These are phyloP conservation scores for Columba guinea DNA, from an alignment of 2,797 vertebrate genomes.

Conservation along the genomic window DNA sequence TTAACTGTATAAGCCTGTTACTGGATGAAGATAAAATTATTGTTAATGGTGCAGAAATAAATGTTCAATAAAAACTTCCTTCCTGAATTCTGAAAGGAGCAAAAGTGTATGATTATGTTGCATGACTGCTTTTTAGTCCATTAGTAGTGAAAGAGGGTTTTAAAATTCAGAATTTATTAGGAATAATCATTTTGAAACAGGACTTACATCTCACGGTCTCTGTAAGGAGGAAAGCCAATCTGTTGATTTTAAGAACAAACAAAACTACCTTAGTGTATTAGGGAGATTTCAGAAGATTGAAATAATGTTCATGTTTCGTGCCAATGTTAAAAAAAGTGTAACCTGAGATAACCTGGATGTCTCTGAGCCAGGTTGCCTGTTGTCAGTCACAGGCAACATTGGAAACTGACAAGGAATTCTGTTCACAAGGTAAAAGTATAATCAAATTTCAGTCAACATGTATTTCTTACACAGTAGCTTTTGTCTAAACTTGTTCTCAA, in stretches of 20 bases:
- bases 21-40: not conserved
- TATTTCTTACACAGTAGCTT: not conserved
- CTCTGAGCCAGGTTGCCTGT: not conserved
- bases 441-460: not conserved
- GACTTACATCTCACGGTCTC: not conserved
- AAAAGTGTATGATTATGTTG: not conserved
- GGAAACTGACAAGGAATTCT: not conserved
- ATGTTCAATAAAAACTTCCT: not conserved
- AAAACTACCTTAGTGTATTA: rapidly evolving
- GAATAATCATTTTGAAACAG: not conserved
- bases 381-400: not conserved
- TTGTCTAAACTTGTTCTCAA: slow-evolving; percentile 12
- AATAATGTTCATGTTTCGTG: not conserved
- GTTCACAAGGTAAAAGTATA: not conserved
- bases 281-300: not conserved
- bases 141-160: not conserved
- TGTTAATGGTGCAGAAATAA: not conserved
- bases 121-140: not conserved
- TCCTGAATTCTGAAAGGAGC: not conserved
- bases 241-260: not conserved
- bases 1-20: not conserved
- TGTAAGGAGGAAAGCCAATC: not conserved
- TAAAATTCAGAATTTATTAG: not conserved
- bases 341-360: not conserved
- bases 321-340: not conserved